Conservation (phyloP, 2,888 invertebrate species). For the Cataglyphis albicans region DNA sequence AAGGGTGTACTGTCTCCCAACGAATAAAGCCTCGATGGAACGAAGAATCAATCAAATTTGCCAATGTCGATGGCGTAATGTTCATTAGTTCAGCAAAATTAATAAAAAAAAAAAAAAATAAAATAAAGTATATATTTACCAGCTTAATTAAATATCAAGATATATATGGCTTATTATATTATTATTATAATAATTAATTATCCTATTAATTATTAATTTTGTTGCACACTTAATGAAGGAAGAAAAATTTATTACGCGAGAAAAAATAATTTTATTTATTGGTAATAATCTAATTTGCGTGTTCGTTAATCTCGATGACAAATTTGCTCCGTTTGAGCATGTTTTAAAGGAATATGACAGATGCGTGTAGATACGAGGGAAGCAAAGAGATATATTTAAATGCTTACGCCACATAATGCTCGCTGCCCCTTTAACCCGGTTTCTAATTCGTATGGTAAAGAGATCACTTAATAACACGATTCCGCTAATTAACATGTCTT, state of each 20-base stretch:
- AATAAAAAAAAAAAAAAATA: neutral
- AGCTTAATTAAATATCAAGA: neutral
- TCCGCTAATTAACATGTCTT: constrained; percentile 38
- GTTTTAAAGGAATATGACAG: neutral
- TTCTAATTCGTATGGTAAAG: constrained; percentile 55
- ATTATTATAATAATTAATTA: too few species aligned
- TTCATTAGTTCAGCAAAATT: neutral
- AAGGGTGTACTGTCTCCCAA: constrained; percentile 34
- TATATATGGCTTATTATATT: constrained; percentile 11
- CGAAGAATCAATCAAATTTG: constrained; percentile 20
- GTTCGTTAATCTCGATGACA: constrained; percentile 2
- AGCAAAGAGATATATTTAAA: neutral
- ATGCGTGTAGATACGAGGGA: neutral
- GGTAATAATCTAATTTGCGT: neutral
- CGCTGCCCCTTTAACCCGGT: constrained; percentile 69
- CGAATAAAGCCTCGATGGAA: neutral
- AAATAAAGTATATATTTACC: neutral
- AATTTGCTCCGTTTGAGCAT: neutral
- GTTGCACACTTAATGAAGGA: neutral
- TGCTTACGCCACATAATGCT: constrained; percentile 25
- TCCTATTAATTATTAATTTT: neutral
- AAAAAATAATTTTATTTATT: constrained; percentile 5
- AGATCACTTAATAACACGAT: constrained; percentile 11
- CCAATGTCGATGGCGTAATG: constrained; percentile 17
- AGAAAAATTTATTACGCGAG: neutral